Conservation (phyloP, 2,888 invertebrate genomes). For the Villa cingulata region DNA sequence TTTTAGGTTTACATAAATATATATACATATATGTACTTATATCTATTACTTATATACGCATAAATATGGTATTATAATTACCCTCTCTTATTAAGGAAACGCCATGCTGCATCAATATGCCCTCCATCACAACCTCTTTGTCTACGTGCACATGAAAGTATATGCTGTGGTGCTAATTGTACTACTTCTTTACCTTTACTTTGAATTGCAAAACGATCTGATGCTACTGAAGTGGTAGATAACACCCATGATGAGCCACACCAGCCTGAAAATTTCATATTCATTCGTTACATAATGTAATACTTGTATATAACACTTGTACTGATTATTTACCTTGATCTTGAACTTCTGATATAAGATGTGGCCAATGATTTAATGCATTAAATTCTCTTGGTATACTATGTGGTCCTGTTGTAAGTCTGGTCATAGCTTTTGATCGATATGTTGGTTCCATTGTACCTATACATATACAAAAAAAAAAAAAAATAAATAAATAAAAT, state of each 20-base stretch:
- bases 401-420: conserved; percentile 23
- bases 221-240: conserved; percentile 66
- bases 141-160: conserved; percentile 70
- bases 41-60: no score
- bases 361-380: conserved; percentile 59
- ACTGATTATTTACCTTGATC: conserved; percentile 55
- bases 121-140: conserved; percentile 81
- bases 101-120: conserved; percentile 84
- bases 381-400: conserved; percentile 61
- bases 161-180: conserved; percentile 66
- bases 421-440: conserved; percentile 32
- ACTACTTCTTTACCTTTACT: conserved; percentile 64
- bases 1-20: no score
- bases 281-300: background rate
- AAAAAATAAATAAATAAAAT: background rate
- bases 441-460: conserved; percentile 32
- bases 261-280: conserved; percentile 35
- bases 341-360: conserved; percentile 51
- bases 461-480: conserved; percentile 1
- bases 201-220: conserved; percentile 72
- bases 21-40: no score
- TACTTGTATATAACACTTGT: background rate
- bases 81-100: conserved; percentile 67
- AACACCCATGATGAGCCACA: conserved; percentile 90
- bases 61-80: conserved; percentile 26